Evolutionary conservation across 2,797 vertebrate species (phyloP).

Genomic region (Sebastes melanostomus): DNA sequence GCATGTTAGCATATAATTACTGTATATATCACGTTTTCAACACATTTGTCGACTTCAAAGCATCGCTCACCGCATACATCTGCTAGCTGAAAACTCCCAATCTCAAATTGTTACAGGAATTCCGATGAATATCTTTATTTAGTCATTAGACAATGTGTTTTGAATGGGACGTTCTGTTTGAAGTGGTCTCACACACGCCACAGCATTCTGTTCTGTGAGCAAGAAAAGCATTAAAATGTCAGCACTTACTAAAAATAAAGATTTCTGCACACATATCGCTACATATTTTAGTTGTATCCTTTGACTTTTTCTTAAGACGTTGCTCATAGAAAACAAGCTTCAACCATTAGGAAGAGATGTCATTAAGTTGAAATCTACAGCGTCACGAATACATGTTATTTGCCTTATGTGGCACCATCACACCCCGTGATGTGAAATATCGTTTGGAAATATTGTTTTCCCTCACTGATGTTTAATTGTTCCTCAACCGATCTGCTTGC

Average conservation of each 20-base stretch:
- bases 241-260: neutral
- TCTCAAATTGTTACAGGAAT: neutral
- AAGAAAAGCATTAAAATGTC: neutral
- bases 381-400: neutral
- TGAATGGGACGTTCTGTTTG: slow-evolving; percentile 3
- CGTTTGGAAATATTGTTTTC: slow-evolving; percentile 61
- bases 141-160: slow-evolving; percentile 12
- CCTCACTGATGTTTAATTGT: slow-evolving; percentile 68
- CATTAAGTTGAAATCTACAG: slow-evolving; percentile 8
- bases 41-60: neutral
- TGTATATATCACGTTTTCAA: neutral
- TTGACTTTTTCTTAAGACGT: neutral
- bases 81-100: neutral
- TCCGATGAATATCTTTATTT: slow-evolving; percentile 18
- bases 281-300: neutral
- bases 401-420: slow-evolving; percentile 3
- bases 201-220: neutral
- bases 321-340: neutral
- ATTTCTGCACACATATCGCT: neutral
- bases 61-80: neutral
- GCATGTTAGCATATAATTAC: neutral
- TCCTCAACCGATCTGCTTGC: slow-evolving; percentile 55
- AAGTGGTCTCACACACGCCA: slow-evolving; percentile 2
- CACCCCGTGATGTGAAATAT: slow-evolving; percentile 44
- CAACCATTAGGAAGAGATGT: neutral